Conservation (phyloP, 2,797 vertebrate species). For the Buceros bicornis region DNA sequence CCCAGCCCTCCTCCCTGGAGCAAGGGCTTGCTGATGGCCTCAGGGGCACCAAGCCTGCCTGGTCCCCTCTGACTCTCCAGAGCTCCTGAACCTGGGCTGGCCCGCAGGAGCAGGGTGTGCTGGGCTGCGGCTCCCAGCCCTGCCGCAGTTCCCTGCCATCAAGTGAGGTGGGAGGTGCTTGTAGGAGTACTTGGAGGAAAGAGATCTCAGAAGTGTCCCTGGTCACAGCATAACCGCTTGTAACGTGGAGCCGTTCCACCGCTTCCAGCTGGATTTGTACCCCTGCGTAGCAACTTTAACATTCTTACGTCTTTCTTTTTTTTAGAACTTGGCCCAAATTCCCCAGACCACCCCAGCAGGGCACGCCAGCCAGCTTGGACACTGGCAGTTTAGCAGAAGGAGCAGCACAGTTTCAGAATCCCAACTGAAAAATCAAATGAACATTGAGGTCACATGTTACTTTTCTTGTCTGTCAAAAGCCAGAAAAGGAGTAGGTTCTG, state of each 20-base stretch:
- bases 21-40: neutral
- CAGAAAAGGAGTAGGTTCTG: neutral
- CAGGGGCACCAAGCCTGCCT: neutral
- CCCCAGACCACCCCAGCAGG: neutral
- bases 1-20: neutral
- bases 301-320: neutral
- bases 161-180: neutral
- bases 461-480: neutral
- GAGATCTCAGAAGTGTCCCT: neutral
- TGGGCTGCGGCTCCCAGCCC: neutral
- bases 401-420: neutral
- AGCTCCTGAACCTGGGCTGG: neutral
- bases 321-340: neutral
- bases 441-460: neutral
- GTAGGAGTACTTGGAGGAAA: neutral
- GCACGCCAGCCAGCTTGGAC: neutral
- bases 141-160: neutral
- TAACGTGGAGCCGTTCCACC: neutral
- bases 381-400: neutral
- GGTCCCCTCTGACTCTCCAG: neutral
- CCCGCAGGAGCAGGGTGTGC: neutral
- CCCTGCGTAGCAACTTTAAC: neutral
- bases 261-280: neutral
- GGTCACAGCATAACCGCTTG: neutral
- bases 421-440: neutral